Evolutionary conservation across 1,140 invertebrate genomes (phyloP).

Genomic region (Apis cerana): DNA sequence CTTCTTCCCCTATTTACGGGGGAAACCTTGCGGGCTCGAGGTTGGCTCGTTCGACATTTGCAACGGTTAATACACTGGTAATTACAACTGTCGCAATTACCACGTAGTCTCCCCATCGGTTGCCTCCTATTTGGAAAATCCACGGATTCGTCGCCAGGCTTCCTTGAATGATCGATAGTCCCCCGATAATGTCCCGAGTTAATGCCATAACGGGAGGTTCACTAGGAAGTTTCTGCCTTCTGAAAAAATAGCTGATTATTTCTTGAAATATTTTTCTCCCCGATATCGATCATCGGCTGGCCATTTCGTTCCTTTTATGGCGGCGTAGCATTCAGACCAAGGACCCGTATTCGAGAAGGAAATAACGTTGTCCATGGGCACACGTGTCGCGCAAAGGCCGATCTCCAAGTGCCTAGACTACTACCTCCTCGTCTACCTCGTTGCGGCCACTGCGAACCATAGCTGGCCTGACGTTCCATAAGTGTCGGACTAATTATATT

Average conservation of each 20-base stretch:
- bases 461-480: constrained; percentile 30
- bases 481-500: constrained; percentile 61
- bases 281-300: neutral
- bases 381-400: constrained; percentile 55
- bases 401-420: constrained; percentile 25
- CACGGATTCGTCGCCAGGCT: neutral
- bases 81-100: neutral
- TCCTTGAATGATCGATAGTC: neutral
- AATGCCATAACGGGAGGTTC: neutral
- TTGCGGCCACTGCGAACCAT: neutral
- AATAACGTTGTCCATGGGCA: neutral
- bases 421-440: neutral
- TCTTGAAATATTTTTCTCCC: constrained; percentile 5
- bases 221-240: neutral
- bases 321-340: neutral
- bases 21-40: neutral
- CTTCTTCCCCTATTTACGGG: neutral
- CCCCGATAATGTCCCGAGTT: neutral
- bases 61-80: neutral
- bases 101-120: neutral
- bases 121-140: constrained; percentile 3
- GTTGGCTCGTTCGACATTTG: neutral
- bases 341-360: constrained; percentile 12
- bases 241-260: neutral
- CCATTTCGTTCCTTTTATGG: constrained; percentile 9